Evolutionary conservation across 2,888 invertebrate species (phyloP).

Genomic region (Thera obeliscata): DNA sequence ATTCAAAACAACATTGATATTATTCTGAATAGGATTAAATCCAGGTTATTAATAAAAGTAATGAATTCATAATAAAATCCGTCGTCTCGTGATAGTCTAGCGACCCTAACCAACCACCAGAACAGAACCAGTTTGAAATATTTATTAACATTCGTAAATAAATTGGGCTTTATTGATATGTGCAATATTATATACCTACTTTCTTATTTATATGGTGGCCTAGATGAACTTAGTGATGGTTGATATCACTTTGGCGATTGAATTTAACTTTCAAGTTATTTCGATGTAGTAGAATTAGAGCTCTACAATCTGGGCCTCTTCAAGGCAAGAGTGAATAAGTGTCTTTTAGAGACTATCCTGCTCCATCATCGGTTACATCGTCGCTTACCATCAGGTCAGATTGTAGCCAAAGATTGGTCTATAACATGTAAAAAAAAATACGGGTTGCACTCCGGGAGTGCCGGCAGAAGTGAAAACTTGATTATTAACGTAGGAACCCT

Average conservation of each 20-base stretch:
- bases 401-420: too few relatives aligned
- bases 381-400: too few relatives aligned
- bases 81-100: conserved; percentile 38
- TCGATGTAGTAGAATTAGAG: too few relatives aligned
- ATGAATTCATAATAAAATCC: conserved; percentile 22
- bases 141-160: conserved; percentile 25
- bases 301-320: too few relatives aligned
- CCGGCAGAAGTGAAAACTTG: too few relatives aligned
- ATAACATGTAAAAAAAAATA: too few relatives aligned
- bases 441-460: too few relatives aligned
- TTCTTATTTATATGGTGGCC: conserved; percentile 27
- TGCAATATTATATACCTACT: conserved; percentile 33
- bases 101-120: conserved; percentile 24
- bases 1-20: conserved; percentile 18
- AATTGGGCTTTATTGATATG: conserved; percentile 36
- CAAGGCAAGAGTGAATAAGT: too few relatives aligned
- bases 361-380: too few relatives aligned
- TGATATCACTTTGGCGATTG: background rate
- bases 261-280: background rate
- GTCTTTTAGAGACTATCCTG: too few relatives aligned
- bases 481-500: too few relatives aligned
- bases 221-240: background rate
- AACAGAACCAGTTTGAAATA: conserved; percentile 29
- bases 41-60: conserved; percentile 25
- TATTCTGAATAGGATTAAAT: conserved; percentile 18